Conservation (phyloP, 2,113 vertebrate genomes). For the Archocentrus centrarchus region DNA sequence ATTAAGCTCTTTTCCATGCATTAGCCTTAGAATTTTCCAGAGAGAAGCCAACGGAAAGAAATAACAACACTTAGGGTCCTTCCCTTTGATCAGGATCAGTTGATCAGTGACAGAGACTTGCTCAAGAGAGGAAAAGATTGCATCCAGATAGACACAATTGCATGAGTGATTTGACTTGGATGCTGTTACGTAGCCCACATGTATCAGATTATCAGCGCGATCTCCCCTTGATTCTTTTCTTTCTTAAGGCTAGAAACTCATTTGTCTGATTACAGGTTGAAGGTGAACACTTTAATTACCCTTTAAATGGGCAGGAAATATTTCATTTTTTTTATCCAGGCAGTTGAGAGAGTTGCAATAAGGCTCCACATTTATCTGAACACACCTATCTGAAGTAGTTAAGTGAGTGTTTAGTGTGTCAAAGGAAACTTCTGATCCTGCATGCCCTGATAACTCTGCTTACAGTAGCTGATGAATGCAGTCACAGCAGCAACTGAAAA, state of each 20-base stretch:
- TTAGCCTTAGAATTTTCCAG: neutral
- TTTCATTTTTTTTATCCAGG: neutral
- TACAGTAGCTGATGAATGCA: neutral
- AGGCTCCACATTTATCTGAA: neutral
- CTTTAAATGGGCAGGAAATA: neutral
- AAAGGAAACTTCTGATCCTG: neutral
- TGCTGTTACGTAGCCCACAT: accelerated
- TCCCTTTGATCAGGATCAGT: neutral
- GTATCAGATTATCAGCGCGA: neutral
- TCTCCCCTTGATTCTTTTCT: neutral
- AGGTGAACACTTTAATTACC: neutral
- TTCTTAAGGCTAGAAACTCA: neutral
- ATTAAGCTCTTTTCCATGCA: neutral
- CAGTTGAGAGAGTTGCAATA: neutral
- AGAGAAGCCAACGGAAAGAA: neutral
- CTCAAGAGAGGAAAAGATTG: neutral
- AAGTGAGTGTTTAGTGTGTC: neutral
- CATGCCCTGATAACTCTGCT: neutral
- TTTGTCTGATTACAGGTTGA: accelerated
- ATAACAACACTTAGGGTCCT: neutral
- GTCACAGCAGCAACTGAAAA: neutral
- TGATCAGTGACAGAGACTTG: neutral
- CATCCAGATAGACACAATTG: neutral
- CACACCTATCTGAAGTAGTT: neutral
- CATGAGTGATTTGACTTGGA: neutral